Evolutionary conservation across 2,888 invertebrate genomes (phyloP).

Genomic region (Disparrhopalites patrizii): DNA sequence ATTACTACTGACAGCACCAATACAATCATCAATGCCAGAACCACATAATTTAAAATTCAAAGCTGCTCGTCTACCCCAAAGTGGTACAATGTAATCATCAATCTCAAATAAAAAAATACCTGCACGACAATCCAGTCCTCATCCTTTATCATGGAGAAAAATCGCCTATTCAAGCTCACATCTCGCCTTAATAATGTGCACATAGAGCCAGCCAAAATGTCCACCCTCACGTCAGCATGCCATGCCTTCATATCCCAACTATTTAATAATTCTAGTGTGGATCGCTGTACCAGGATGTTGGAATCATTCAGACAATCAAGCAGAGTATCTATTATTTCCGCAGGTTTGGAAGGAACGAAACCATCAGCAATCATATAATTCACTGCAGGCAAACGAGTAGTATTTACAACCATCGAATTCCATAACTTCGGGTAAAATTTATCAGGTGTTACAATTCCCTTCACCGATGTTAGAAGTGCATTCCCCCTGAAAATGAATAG

Average conservation of each 20-base stretch:
- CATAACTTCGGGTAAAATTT: slow-evolving; percentile 84
- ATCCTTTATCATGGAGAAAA: slow-evolving; percentile 51
- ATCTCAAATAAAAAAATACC: too few relatives aligned
- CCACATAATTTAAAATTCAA: too few relatives aligned
- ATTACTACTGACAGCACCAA: too few relatives aligned
- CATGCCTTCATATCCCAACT: slow-evolving; percentile 26
- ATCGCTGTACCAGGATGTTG: slow-evolving; percentile 68
- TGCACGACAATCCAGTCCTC: slow-evolving; percentile 15
- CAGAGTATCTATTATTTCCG: slow-evolving; percentile 17
- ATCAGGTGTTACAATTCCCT: slow-evolving; percentile 68
- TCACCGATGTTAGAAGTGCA: slow-evolving; percentile 64
- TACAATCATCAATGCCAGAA: too few relatives aligned
- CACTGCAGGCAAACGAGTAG: slow-evolving; percentile 75
- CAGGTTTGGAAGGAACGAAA: slow-evolving; percentile 16
- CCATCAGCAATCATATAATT: slow-evolving; percentile 66
- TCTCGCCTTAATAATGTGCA: slow-evolving; percentile 61
- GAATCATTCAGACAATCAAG: slow-evolving; percentile 30
- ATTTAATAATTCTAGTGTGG: slow-evolving; percentile 71
- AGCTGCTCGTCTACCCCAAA: too few relatives aligned
- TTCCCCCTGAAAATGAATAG: slow-evolving; percentile 56
- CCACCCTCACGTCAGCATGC: slow-evolving; percentile 7
- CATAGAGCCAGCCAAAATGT: slow-evolving; percentile 26
- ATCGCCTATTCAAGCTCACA: slow-evolving; percentile 73
- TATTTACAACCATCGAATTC: slow-evolving; percentile 79
- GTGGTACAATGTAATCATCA: too few relatives aligned